Conservation (phyloP, 2,888 invertebrate genomes). For the Sarcophaga rosellei region DNA sequence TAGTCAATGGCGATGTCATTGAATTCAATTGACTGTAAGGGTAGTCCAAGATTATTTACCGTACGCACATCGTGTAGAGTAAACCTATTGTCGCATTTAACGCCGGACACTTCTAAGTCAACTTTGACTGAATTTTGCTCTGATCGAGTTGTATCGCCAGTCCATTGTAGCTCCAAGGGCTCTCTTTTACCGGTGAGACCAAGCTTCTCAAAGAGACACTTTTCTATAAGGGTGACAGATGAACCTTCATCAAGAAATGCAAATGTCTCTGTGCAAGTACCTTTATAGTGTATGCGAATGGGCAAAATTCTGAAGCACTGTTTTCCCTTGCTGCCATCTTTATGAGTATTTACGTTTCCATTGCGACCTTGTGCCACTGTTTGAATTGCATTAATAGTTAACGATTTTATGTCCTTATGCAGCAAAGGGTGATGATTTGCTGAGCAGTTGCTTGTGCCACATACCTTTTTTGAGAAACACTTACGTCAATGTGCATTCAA, state of each 20-base stretch:
- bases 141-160: background rate
- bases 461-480: too few species aligned
- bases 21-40: slow-evolving; percentile 19
- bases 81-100: background rate
- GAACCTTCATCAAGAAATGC: too few species aligned
- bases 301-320: too few species aligned
- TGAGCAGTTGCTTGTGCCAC: background rate
- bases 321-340: too few species aligned
- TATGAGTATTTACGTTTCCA: too few species aligned
- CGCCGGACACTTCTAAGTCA: background rate
- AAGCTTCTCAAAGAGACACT: too few species aligned
- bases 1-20: slow-evolving; percentile 4
- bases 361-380: too few species aligned
- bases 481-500: too few species aligned
- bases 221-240: too few species aligned
- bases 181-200: background rate
- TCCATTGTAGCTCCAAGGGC: background rate
- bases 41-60: slow-evolving; percentile 36
- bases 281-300: too few species aligned
- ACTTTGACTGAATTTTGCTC: background rate
- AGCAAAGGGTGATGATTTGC: slow-evolving; percentile 16
- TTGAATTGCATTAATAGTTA: background rate
- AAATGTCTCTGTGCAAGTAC: too few species aligned
- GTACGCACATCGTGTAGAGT: slow-evolving; percentile 1
- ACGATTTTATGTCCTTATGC: background rate